Conservation (phyloP, 2,797 vertebrate species). For the Holocentrus rufus region DNA sequence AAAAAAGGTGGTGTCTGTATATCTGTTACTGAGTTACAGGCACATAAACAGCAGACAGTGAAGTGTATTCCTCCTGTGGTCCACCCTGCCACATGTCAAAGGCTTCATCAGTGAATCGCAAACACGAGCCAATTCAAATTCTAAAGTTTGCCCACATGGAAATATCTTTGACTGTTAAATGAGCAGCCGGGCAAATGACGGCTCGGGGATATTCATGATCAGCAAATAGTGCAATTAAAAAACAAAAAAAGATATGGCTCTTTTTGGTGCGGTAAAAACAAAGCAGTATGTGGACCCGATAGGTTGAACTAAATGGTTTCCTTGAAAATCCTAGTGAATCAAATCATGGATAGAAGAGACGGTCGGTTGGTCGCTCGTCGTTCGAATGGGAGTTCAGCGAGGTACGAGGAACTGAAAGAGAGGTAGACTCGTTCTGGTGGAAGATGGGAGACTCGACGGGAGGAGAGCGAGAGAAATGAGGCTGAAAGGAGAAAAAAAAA, state of each 20-base stretch:
- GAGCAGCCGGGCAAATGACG: conserved; percentile 12
- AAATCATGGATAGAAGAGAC: no score
- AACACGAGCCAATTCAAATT: no score
- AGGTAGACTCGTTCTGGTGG: conserved; percentile 47
- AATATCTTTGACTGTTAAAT: neutral
- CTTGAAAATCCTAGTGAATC: neutral
- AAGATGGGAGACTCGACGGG: neutral
- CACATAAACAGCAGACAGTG: neutral
- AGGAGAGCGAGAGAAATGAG: neutral
- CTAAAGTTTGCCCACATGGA: neutral
- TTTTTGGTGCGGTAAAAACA: neutral
- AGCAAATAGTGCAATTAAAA: conserved; percentile 8
- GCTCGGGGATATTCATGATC: conserved; percentile 17
- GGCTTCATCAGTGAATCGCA: no score
- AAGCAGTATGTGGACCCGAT: neutral
- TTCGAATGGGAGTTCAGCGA: conserved; percentile 6
- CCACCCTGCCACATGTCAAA: no score
- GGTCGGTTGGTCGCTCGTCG: neutral
- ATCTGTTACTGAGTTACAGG: neutral
- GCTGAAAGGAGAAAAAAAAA: conserved; percentile 8
- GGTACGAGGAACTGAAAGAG: conserved; percentile 40
- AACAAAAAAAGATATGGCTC: conserved; percentile 1
- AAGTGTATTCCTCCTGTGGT: no score
- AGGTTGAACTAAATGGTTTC: neutral
- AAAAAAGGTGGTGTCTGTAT: neutral